phyloP scores from a whole-genome alignment of 2,888 invertebrate species.

The Synanthedon formicaeformis region DNA sequence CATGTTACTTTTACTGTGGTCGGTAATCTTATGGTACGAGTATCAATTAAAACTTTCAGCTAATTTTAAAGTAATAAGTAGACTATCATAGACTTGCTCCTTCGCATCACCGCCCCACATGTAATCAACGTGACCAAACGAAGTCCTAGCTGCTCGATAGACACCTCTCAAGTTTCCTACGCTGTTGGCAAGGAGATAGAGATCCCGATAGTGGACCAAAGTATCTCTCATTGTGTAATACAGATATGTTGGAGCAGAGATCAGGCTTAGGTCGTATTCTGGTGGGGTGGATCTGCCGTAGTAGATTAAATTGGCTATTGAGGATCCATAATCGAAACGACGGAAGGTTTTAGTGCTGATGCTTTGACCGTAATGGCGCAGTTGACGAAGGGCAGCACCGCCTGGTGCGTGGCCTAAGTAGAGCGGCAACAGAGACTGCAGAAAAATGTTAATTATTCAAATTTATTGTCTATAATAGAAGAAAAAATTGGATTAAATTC shows the following conservation, averaged over 20 bases:
- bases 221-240: conserved; percentile 25
- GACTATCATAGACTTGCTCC: conserved; percentile 16
- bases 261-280: conserved; percentile 20
- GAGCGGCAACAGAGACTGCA: conserved; percentile 35
- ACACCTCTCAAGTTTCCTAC: conserved; percentile 17
- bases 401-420: conserved; percentile 34
- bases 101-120: conserved; percentile 28
- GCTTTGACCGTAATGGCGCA: conserved; percentile 34
- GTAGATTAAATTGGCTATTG: conserved; percentile 17
- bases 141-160: neutral
- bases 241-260: conserved; percentile 24
- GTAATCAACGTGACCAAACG: conserved; percentile 34
- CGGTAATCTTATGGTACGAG: too few species aligned
- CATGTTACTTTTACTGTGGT: too few species aligned
- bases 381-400: conserved; percentile 32
- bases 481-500: too few species aligned
- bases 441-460: neutral
- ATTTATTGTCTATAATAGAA: too few species aligned
- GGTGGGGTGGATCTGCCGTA: conserved; percentile 30
- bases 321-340: conserved; percentile 21
- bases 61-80: conserved; percentile 19
- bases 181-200: conserved; percentile 13
- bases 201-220: conserved; percentile 21
- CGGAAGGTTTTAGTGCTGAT: conserved; percentile 26
- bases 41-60: conserved; percentile 13